Conservation (phyloP, 2,797 vertebrate genomes). For the Arctocebus calabarensis region DNA sequence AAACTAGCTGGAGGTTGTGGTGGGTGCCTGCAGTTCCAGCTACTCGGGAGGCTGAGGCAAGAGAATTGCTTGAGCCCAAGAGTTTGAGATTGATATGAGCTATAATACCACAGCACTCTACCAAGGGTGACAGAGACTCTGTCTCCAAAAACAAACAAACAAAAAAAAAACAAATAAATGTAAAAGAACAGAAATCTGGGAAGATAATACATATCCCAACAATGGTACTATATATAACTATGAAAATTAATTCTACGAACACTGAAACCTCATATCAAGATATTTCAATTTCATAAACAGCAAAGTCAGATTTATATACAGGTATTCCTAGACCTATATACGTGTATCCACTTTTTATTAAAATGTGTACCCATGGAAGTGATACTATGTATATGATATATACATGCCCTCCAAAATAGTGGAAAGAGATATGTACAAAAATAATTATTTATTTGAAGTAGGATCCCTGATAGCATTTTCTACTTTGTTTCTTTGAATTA, state of each 20-base stretch:
- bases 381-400: not conserved
- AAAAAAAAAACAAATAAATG: conserved; percentile 33
- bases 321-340: not conserved
- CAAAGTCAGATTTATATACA: conserved; percentile 38
- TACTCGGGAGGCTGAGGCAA: too few relatives aligned
- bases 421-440: not conserved
- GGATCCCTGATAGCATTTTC: not conserved
- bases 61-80: too few relatives aligned
- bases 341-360: not conserved
- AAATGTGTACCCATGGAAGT: not conserved
- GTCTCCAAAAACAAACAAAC: too few relatives aligned
- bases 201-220: conserved; percentile 32
- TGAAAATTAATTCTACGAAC: conserved; percentile 56
- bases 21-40: too few relatives aligned
- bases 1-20: too few relatives aligned
- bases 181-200: not conserved
- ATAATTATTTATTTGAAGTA: not conserved
- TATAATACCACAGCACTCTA: too few relatives aligned
- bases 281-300: conserved; percentile 14
- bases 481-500: not conserved
- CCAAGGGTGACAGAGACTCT: too few relatives aligned
- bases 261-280: conserved; percentile 9
- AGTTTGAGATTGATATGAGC: too few relatives aligned
- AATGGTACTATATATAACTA: not conserved
- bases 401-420: not conserved